Base-by-base conservation (phyloP, 2,113 vertebrate species). In the Neogobius melanostomus region DNA sequence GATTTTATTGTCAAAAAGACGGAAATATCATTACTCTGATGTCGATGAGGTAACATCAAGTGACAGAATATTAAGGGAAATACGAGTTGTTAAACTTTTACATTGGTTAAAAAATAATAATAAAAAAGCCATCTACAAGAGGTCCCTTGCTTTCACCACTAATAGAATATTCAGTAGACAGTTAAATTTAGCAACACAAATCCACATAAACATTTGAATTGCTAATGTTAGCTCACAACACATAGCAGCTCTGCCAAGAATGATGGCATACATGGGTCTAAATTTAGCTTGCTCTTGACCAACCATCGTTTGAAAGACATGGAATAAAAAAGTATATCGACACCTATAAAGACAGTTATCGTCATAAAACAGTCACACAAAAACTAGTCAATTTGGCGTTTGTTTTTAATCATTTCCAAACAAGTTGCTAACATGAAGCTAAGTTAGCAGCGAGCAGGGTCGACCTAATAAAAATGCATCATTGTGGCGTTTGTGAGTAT, bases 211-310 rank as follows among this genome's bases (percentile, higher is more conserved):
- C 64, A 69, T 42, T 21, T 43, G 68, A 66, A 63, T 65, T 52
- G 81, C 75, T 83, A 78, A 68, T 54, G 69, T 74, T 80, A 89
- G 81, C 82, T 68, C 56, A 48, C 61, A 83, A 68, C 43, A n/a
- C 17, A 73, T 86, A 83, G 82, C 72, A 77, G 68, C 46, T 62
- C 57, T 62, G 16, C 73, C 82, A 64, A 64, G 54, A 74, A 74
- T 67, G 36, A 71, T 59, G 75, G 79, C 79, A 80, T 50, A 80
- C 82, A 72, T 44, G 21, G 64, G 36, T 44, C 72, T 83, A 81
- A 80, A 72, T 75, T 85, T 83, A 82, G 80, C 72, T 57, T 21
- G 6, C 46, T 51, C 46, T 21, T 53, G 43, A 28, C 49, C 50
- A 7, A 15, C 68, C 66, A 73, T 69, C 75, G 21, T 45, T 69